Percentiles rank a stretch among this genome's conserved stretches.
phyloP scores from a whole-genome alignment of 2,888 invertebrate genomes.

The Chrysodeixis includens region DNA sequence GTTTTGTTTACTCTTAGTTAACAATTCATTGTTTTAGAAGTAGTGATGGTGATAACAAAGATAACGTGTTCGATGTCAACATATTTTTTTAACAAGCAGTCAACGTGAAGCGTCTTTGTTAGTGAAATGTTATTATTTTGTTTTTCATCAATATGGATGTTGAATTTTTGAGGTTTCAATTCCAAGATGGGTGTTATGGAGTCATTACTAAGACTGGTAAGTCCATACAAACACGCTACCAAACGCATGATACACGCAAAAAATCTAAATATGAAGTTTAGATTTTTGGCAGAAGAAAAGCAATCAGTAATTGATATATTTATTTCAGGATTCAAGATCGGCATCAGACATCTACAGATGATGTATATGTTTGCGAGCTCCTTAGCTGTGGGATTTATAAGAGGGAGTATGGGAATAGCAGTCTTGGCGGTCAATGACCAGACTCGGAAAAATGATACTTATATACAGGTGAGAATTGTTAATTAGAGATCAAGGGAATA shows the following conservation, averaged over 20 bases:
- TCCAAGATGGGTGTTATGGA: constrained; percentile 76
- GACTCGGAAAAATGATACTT: constrained; percentile 68
- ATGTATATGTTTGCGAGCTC: constrained; percentile 87
- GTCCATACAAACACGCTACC: too few species aligned
- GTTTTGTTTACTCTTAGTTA: constrained; percentile 44
- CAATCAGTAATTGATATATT: background rate
- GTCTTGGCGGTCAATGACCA: constrained; percentile 86
- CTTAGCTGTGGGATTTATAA: constrained; percentile 83
- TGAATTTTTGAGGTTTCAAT: constrained; percentile 76
- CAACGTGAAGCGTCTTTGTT: constrained; percentile 21
- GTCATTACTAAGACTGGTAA: constrained; percentile 77
- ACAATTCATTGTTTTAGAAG: constrained; percentile 52
- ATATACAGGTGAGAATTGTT: constrained; percentile 70
- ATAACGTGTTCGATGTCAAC: constrained; percentile 43
- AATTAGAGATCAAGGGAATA: too few species aligned
- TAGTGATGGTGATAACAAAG: constrained; percentile 49
- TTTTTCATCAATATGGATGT: constrained; percentile 71
- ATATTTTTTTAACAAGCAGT: constrained; percentile 51
- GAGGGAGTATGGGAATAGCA: constrained; percentile 88
- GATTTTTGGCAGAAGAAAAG: background rate
- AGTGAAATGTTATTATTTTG: constrained; percentile 38
- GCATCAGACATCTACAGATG: constrained; percentile 87
- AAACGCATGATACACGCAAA: too few species aligned
- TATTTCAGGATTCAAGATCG: constrained; percentile 77
- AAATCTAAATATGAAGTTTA: too few species aligned